phyloP scores from a whole-genome alignment of 2,888 invertebrate species.

The Liopterus haemorrhoidalis region DNA sequence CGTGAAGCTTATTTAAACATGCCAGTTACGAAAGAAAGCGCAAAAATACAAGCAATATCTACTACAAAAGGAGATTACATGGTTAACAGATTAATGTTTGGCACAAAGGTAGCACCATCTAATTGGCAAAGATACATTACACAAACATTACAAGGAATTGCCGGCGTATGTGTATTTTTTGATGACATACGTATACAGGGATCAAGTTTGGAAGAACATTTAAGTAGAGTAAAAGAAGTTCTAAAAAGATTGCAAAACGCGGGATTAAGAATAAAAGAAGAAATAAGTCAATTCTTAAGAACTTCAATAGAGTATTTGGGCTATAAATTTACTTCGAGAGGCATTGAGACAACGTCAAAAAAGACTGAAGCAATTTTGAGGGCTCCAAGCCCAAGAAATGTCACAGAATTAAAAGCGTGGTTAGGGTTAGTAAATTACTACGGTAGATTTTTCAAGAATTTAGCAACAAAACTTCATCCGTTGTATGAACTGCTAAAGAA shows the following conservation, averaged over 20 bases:
- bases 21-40: too few relatives aligned
- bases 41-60: too few relatives aligned
- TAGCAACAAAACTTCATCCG: constrained; percentile 24
- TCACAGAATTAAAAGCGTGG: constrained; percentile 19
- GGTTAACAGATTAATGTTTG: too few relatives aligned
- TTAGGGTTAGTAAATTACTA: constrained; percentile 23
- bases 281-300: constrained; percentile 14
- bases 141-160: too few relatives aligned
- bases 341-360: constrained; percentile 15
- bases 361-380: constrained; percentile 24
- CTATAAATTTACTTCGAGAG: constrained; percentile 22
- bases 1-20: too few relatives aligned
- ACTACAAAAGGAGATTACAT: too few relatives aligned
- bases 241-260: constrained; percentile 16
- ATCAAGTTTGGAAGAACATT: constrained; percentile 9
- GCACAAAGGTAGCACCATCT: too few relatives aligned
- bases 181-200: constrained; percentile 13
- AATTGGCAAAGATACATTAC: too few relatives aligned
- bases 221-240: neutral
- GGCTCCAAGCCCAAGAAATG: constrained; percentile 23
- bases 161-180: too few relatives aligned
- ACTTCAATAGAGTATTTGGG: constrained; percentile 17
- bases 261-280: constrained; percentile 20
- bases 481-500: constrained; percentile 15
- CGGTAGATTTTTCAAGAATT: constrained; percentile 23